A percentile compares a stretch with the other conserved stretches of the same genome.
Evolutionary conservation across 2,888 invertebrate genomes (phyloP).

Genomic region (Eupithecia centaureata): DNA sequence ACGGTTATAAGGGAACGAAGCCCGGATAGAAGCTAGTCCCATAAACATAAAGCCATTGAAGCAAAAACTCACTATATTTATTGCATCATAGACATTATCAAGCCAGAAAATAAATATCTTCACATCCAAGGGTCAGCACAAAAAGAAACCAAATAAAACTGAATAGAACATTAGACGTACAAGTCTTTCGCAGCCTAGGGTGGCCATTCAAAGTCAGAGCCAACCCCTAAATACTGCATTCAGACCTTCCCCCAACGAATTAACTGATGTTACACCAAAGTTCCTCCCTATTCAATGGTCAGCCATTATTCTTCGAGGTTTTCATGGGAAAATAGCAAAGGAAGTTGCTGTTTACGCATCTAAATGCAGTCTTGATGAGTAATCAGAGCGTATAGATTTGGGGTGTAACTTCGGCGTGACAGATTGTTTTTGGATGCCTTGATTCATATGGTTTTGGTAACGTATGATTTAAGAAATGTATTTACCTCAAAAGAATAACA

Average conservation of each 20-base stretch:
- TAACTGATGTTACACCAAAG: conserved; percentile 46
- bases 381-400: conserved; percentile 50
- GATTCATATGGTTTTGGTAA: conserved; percentile 13
- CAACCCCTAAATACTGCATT: conserved; percentile 44
- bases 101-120: conserved; percentile 17
- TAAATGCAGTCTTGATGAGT: conserved; percentile 60
- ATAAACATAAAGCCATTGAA: background rate
- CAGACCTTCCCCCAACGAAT: conserved; percentile 42
- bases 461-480: too few relatives aligned
- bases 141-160: conserved; percentile 31
- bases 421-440: conserved; percentile 36
- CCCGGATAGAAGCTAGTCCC: too few relatives aligned
- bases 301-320: conserved; percentile 54
- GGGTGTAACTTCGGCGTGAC: conserved; percentile 40
- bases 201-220: conserved; percentile 44
- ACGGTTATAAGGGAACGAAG: too few relatives aligned
- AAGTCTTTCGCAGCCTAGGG: conserved; percentile 34
- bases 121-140: conserved; percentile 13
- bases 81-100: conserved; percentile 1
- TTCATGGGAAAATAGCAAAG: conserved; percentile 53
- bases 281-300: conserved; percentile 55
- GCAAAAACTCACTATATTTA: conserved; percentile 8
- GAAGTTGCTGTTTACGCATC: conserved; percentile 62
- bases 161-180: conserved; percentile 29
- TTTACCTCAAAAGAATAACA: too few relatives aligned